Evolutionary conservation across 2,113 vertebrate genomes (phyloP).

Genomic region (Hirundichthys speculiger): DNA sequence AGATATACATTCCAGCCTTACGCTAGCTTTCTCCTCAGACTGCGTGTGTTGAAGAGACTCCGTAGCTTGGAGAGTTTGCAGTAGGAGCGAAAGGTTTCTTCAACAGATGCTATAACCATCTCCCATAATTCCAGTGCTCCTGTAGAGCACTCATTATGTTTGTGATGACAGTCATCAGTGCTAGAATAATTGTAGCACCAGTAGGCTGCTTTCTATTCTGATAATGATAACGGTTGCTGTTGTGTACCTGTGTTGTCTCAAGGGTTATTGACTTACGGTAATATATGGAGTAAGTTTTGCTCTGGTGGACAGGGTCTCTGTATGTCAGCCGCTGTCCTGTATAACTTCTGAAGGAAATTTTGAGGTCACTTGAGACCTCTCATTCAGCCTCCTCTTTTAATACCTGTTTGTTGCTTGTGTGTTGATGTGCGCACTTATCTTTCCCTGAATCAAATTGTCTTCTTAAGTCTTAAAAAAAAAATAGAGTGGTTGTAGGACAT

Average conservation of each 20-base stretch:
- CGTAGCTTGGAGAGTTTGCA: slow-evolving; percentile 7
- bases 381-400: slow-evolving; percentile 37
- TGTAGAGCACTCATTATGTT: slow-evolving; percentile 53
- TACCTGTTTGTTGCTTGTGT: slow-evolving; percentile 34
- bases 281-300: slow-evolving; percentile 56
- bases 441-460: slow-evolving; percentile 19
- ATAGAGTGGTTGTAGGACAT: slow-evolving; percentile 12
- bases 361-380: slow-evolving; percentile 33
- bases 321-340: too few species aligned
- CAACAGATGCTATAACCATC: slow-evolving; percentile 33
- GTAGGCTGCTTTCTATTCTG: slow-evolving; percentile 28
- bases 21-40: neutral
- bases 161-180: slow-evolving; percentile 69
- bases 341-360: slow-evolving; percentile 14
- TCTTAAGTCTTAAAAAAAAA: slow-evolving; percentile 22
- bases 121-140: slow-evolving; percentile 49
- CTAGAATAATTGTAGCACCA: slow-evolving; percentile 60
- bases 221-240: slow-evolving; percentile 52
- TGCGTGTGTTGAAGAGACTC: neutral
- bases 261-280: slow-evolving; percentile 60
- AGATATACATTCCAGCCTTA: slow-evolving; percentile 34
- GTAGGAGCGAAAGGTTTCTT: slow-evolving; percentile 37
- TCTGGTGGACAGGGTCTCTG: slow-evolving; percentile 10
- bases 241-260: slow-evolving; percentile 21
- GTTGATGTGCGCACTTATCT: slow-evolving; percentile 20